Evolutionary conservation across 1,140 invertebrate species (phyloP).

Genomic region (Drusus annulatus): DNA sequence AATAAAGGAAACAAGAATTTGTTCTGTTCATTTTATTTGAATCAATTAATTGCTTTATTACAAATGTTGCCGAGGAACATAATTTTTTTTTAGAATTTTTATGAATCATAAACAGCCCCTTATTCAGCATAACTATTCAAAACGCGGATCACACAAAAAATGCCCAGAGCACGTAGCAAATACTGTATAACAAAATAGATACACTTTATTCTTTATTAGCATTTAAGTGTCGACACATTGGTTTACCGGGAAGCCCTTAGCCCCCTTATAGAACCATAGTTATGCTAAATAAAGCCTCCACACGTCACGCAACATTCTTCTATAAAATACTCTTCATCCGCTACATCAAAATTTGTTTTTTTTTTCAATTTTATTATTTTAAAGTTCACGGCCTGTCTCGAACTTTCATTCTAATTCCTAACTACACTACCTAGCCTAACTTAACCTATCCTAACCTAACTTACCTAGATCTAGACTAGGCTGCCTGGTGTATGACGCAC

Average conservation of each 20-base stretch:
- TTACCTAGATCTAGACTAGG: slow-evolving; percentile 69
- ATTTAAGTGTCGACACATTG: slow-evolving; percentile 46
- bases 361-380: slow-evolving; percentile 56
- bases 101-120: neutral
- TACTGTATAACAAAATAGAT: slow-evolving; percentile 74
- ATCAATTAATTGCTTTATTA: slow-evolving; percentile 69
- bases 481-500: slow-evolving; percentile 71
- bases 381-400: slow-evolving; percentile 42
- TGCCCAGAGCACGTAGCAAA: slow-evolving; percentile 74
- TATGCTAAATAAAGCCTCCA: slow-evolving; percentile 71
- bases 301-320: slow-evolving; percentile 72
- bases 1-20: slow-evolving; percentile 60
- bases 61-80: slow-evolving; percentile 74
- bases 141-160: slow-evolving; percentile 71
- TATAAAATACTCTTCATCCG: slow-evolving; percentile 73
- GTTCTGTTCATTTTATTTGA: slow-evolving; percentile 73
- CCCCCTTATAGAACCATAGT: slow-evolving; percentile 68
- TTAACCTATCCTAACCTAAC: slow-evolving; percentile 67
- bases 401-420: slow-evolving; percentile 53
- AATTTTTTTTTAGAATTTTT: slow-evolving; percentile 51
- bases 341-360: slow-evolving; percentile 72
- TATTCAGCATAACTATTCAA: slow-evolving; percentile 73
- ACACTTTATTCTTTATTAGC: slow-evolving; percentile 64
- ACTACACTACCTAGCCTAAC: slow-evolving; percentile 51
- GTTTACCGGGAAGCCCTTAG: slow-evolving; percentile 36